phyloP scores from a whole-genome alignment of 2,888 invertebrate species.

The Trichogramma dendrolimi region DNA sequence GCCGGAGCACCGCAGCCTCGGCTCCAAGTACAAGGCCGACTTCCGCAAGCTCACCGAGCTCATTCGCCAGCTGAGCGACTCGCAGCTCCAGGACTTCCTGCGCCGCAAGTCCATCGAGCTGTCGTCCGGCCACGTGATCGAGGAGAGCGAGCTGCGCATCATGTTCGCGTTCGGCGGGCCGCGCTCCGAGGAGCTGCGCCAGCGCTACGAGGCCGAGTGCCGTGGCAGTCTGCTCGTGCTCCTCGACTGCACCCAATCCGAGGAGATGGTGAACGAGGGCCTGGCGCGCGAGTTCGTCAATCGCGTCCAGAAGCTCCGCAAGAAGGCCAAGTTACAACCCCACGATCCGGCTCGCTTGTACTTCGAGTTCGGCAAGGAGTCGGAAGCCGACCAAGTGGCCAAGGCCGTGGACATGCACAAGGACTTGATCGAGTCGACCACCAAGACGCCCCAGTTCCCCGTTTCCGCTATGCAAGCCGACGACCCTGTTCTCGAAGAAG shows the following conservation, averaged over 20 bases:
- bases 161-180: constrained; percentile 70
- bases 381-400: constrained; percentile 57
- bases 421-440: constrained; percentile 74
- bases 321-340: constrained; percentile 88
- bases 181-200: constrained; percentile 59
- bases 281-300: constrained; percentile 93
- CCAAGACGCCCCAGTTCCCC: constrained; percentile 72
- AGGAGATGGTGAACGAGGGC: constrained; percentile 90
- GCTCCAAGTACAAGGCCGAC: constrained; percentile 81
- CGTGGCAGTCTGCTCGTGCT: constrained; percentile 86
- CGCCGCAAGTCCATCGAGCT: constrained; percentile 68
- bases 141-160: constrained; percentile 74
- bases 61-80: constrained; percentile 74
- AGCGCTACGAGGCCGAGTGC: constrained; percentile 84
- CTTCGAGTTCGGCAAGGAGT: constrained; percentile 60
- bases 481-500: constrained; percentile 66
- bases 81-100: constrained; percentile 73
- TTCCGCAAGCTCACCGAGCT: constrained; percentile 82
- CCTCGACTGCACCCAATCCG: constrained; percentile 83
- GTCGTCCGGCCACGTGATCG: constrained; percentile 67
- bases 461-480: constrained; percentile 55
- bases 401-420: constrained; percentile 68
- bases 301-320: constrained; percentile 90
- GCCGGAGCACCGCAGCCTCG: constrained; percentile 89
- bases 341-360: constrained; percentile 84